These are phyloP conservation scores for Byasa hedistus DNA, from an alignment of 2,888 invertebrate genomes.

Conservation along the genomic window DNA sequence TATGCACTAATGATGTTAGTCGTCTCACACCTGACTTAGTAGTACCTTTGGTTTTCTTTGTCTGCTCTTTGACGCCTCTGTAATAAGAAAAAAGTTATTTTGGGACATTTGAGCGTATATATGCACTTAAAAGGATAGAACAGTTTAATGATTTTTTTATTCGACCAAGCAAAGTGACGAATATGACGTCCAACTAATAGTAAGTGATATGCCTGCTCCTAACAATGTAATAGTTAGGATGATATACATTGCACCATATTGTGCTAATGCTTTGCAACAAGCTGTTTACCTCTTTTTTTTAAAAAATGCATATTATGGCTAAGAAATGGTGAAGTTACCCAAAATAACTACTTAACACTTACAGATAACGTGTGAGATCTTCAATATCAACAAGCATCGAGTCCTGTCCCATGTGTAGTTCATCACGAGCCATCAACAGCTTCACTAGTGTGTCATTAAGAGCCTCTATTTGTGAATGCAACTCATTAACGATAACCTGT, in stretches of 20 bases:
- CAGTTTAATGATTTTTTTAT: not conserved
- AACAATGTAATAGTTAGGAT: no score
- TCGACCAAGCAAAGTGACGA: no score
- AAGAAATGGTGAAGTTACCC: no score
- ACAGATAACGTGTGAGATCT: slow-evolving; percentile 94
- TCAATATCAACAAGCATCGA: slow-evolving; percentile 98
- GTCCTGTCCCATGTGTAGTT: slow-evolving; percentile 98
- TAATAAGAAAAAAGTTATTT: not conserved
- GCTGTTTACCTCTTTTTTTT: no score
- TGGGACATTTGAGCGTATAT: not conserved
- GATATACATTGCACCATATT: no score
- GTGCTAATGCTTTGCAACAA: no score
- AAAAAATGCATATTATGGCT: no score
- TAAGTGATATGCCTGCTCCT: no score
- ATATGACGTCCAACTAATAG: no score
- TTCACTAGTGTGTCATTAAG: slow-evolving; percentile 94
- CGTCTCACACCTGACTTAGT: slow-evolving; percentile 65
- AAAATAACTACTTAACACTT: slow-evolving; percentile 56
- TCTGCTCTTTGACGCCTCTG: slow-evolving; percentile 75
- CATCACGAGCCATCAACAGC: slow-evolving; percentile 94
- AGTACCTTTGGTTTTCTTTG: slow-evolving; percentile 54
- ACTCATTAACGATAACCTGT: slow-evolving; percentile 96
- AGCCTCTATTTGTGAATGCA: slow-evolving; percentile 95
- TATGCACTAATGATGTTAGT: slow-evolving; percentile 71
- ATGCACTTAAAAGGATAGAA: not conserved